Evolutionary conservation across 1,140 invertebrate genomes (phyloP).

Genomic region (Copidosoma floridanum): DNA sequence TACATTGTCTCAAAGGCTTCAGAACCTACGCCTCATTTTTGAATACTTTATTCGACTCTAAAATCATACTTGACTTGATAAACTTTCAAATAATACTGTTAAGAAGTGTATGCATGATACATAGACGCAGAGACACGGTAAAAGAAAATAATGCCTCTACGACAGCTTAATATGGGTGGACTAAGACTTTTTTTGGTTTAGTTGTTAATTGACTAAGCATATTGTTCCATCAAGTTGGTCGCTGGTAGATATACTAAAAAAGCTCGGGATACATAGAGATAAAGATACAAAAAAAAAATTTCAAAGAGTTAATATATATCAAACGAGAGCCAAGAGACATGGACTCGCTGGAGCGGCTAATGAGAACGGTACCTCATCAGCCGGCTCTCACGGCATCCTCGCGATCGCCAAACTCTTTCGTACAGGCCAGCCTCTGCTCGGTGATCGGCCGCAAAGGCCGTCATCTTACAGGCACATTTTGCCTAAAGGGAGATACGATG

Average conservation of each 20-base stretch:
- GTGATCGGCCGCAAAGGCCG: conserved; percentile 73
- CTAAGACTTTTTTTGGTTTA: too few species aligned
- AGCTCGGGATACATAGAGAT: not conserved
- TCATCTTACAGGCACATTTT: conserved; percentile 82
- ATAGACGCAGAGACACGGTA: too few species aligned
- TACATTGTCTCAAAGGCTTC: too few species aligned
- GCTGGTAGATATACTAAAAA: not conserved
- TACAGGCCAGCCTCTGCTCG: conserved; percentile 73
- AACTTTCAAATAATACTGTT: too few species aligned
- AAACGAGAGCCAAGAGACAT: conserved; percentile 49
- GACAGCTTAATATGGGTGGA: too few species aligned
- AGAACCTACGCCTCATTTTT: too few species aligned
- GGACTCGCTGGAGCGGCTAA: conserved; percentile 76
- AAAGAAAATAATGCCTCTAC: too few species aligned
- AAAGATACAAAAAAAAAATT: not conserved
- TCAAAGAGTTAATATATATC: not conserved
- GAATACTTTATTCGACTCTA: too few species aligned
- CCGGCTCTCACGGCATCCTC: conserved; percentile 62
- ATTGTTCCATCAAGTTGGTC: not conserved
- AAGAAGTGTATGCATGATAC: too few species aligned
- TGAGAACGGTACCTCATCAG: conserved; percentile 69
- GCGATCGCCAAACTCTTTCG: conserved; percentile 66
- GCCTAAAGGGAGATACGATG: conserved; percentile 85
- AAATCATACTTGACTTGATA: too few species aligned
- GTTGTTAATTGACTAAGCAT: too few species aligned